phyloP scores from a whole-genome alignment of 2,888 invertebrate genomes.

The Crioceris asparagi region DNA sequence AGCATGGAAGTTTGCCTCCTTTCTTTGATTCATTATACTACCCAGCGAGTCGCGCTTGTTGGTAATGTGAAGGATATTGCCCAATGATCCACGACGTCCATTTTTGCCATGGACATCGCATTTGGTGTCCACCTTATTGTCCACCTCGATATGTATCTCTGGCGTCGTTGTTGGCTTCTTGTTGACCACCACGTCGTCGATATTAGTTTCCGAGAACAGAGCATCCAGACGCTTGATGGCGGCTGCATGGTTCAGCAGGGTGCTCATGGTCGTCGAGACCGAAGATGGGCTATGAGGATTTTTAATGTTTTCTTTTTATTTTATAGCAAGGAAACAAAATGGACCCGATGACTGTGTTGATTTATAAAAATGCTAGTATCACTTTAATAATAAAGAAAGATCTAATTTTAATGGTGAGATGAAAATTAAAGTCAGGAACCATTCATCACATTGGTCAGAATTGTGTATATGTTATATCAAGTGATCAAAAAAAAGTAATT shows the following conservation, averaged over 20 bases:
- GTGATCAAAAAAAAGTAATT: too few species aligned
- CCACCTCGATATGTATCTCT: constrained; percentile 37
- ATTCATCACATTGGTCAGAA: too few species aligned
- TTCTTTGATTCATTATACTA: constrained; percentile 27
- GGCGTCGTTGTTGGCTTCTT: constrained; percentile 20
- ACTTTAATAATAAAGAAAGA: too few species aligned
- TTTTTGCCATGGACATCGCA: constrained; percentile 61
- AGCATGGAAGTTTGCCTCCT: constrained; percentile 21
- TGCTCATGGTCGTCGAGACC: constrained; percentile 25
- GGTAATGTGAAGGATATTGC: constrained; percentile 39
- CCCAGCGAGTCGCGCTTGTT: constrained; percentile 51
- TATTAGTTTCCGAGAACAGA: constrained; percentile 55
- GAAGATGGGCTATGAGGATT: too few species aligned
- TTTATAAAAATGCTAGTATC: too few species aligned
- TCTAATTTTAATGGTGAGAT: too few species aligned
- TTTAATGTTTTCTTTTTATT: too few species aligned
- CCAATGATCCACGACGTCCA: constrained; percentile 44
- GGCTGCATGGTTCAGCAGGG: constrained; percentile 50
- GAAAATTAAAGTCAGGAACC: too few species aligned
- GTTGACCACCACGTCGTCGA: constrained; percentile 44
- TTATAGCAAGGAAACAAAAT: too few species aligned
- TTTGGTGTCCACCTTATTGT: constrained; percentile 49
- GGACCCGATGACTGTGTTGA: too few species aligned
- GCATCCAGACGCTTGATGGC: constrained; percentile 63
- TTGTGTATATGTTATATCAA: too few species aligned